Conservation (phyloP, 2,888 invertebrate species). For the Anthophora plumipes region DNA sequence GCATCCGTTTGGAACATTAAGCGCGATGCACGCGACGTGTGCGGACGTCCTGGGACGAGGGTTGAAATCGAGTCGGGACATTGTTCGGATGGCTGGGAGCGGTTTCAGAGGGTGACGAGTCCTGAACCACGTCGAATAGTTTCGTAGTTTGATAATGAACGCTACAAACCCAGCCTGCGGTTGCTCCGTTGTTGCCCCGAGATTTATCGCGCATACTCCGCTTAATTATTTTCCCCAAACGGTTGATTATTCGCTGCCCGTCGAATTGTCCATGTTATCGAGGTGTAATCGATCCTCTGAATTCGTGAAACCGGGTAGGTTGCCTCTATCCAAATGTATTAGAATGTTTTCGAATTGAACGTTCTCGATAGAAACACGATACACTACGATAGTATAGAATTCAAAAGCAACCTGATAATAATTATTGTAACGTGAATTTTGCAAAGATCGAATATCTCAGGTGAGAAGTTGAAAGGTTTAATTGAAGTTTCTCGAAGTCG, state of each 20-base stretch:
- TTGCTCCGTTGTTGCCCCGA: slow-evolving; percentile 11
- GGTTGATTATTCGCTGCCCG: background rate
- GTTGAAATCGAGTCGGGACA: slow-evolving; percentile 55
- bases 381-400: too few relatives aligned
- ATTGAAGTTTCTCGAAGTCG: background rate
- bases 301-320: background rate
- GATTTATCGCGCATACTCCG: slow-evolving; percentile 28
- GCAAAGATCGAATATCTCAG: too few relatives aligned
- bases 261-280: background rate
- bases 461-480: too few relatives aligned
- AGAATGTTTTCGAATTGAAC: too few relatives aligned
- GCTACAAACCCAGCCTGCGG: slow-evolving; percentile 2
- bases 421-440: too few relatives aligned
- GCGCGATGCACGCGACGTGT: slow-evolving; percentile 35
- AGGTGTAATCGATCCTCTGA: background rate
- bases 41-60: slow-evolving; percentile 32
- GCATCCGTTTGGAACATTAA: slow-evolving; percentile 28
- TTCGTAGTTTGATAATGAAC: slow-evolving; percentile 53
- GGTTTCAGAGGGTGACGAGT: slow-evolving; percentile 58
- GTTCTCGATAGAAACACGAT: too few relatives aligned
- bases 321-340: too few relatives aligned
- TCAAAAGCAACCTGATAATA: too few relatives aligned
- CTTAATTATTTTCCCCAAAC: slow-evolving; percentile 34
- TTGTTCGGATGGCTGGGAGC: slow-evolving; percentile 61
- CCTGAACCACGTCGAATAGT: slow-evolving; percentile 65